Base-by-base conservation (phyloP, 1,140 invertebrate genomes). In the Drosophila rhopaloa region DNA sequence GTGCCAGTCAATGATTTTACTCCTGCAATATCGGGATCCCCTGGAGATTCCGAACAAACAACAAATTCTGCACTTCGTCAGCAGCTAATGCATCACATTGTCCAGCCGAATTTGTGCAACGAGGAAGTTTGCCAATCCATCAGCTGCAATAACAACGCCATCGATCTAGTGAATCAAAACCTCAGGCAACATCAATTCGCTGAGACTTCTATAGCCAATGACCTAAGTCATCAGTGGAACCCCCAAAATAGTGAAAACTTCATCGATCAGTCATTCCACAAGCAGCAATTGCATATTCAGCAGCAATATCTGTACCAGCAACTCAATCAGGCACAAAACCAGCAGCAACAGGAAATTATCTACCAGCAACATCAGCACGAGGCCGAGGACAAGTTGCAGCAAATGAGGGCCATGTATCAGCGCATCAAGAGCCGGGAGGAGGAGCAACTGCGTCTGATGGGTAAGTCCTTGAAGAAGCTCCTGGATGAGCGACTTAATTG, bases 371-470 rank as follows among this genome's bases (percentile, higher is more conserved):
- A 75, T 11, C 61, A 67, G 14, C 16, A 54, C 35, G 53, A 67
- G 3, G 13, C 46, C 0, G 46, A 60, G 0, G 43, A 57, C 1
- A 57, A 81, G 11, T 11, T 89, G n/a, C 58, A 83, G n/a, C 61
- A 86, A 27, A 48, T 89, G 2, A 68, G 63, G 9, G 37, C 57
- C n/a, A 43, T 84, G 44, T 55, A 73, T 10, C 55, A 86, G 29
- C 51, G 53, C 0, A 19, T 86, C 0, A 72, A 80, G 46, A 14
- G 14, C 14, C 80, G 88, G 6, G 66, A 89, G 41, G 51, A 68
- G 35, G 51, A 89, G 19, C 62, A 86, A 29, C 10, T 79, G 2
- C 71, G 65, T 32, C 43, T 24, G 1, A 35, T 84, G 2, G 41
- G 59, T 7, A 66, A 62, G 7, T 43, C 47, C 2, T 24, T 89